These are phyloP conservation scores for Lepidochrysops patricia DNA, from an alignment of 2,888 invertebrate genomes.

Conservation along the genomic window DNA sequence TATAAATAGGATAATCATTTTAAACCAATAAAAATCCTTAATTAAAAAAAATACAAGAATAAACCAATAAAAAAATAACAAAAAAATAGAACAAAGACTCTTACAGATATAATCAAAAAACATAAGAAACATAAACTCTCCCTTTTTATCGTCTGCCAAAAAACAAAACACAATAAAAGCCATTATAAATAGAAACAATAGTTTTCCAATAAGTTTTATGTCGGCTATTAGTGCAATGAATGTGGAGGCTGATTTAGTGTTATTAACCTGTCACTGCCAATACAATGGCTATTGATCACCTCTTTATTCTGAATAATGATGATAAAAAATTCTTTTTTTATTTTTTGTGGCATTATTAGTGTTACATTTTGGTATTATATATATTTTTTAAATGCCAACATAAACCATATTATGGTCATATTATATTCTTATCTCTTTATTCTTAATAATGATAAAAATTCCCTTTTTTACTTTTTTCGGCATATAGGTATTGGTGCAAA, in stretches of 20 bases:
- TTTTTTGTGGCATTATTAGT: too few relatives aligned
- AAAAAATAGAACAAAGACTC: too few relatives aligned
- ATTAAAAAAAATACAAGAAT: too few relatives aligned
- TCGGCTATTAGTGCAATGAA: conserved; percentile 11
- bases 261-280: conserved; percentile 58
- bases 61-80: too few relatives aligned
- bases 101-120: too few relatives aligned
- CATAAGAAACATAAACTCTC: too few relatives aligned
- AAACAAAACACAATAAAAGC: not conserved
- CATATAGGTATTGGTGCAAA: not conserved
- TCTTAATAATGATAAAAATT: not conserved
- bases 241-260: conserved; percentile 61
- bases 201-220: conserved; percentile 9
- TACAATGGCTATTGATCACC: conserved; percentile 46
- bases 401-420: too few relatives aligned
- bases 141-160: not conserved
- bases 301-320: conserved; percentile 4
- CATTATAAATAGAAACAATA: not conserved
- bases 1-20: too few relatives aligned
- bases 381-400: too few relatives aligned
- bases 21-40: too few relatives aligned
- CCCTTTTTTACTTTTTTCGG: not conserved
- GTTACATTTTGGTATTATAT: too few relatives aligned
- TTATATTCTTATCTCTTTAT: conserved; percentile 30
- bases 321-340: not conserved